Percentiles rank a stretch among this genome's conserved stretches.
Evolutionary conservation across 2,797 vertebrate genomes (phyloP).

Genomic region (Phataginus tricuspis): DNA sequence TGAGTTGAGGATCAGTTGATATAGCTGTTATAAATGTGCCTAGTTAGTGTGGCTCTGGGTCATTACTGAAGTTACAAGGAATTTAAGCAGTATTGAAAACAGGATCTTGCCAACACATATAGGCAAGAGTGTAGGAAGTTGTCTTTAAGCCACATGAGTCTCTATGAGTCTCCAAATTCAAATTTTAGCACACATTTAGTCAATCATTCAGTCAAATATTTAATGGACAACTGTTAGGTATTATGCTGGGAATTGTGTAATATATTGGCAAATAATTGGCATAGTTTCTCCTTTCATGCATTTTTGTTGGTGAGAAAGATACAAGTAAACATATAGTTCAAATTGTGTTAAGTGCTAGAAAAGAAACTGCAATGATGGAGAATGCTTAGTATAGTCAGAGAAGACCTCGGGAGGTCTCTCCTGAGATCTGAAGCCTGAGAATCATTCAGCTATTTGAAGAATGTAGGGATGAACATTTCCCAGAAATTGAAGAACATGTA

Average conservation of each 20-base stretch:
- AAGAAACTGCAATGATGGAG: neutral
- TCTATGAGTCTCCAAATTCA: constrained; percentile 29
- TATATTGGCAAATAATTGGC: neutral
- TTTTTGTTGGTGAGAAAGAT: constrained; percentile 32
- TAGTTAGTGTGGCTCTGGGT: neutral
- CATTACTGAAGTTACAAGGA: constrained; percentile 48
- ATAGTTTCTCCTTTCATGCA: neutral
- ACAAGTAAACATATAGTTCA: constrained; percentile 34
- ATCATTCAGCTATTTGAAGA: neutral
- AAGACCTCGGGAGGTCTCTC: constrained; percentile 13
- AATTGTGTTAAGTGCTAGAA: constrained; percentile 22
- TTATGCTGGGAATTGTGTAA: neutral
- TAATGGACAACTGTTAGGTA: neutral
- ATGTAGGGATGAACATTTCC: neutral
- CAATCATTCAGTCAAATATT: constrained; percentile 6
- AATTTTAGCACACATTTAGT: constrained; percentile 38
- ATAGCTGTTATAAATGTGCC: neutral
- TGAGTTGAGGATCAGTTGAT: neutral
- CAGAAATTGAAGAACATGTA: neutral
- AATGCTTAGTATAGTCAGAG: neutral
- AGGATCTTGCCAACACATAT: constrained; percentile 19
- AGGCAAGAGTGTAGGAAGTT: neutral
- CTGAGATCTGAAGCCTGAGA: neutral
- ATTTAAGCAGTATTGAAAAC: constrained; percentile 52
- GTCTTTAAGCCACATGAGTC: neutral